A percentile compares a stretch with the other conserved stretches of the same genome.
Conservation (phyloP, 2,113 vertebrate genomes). For the Astur gentilis region DNA sequence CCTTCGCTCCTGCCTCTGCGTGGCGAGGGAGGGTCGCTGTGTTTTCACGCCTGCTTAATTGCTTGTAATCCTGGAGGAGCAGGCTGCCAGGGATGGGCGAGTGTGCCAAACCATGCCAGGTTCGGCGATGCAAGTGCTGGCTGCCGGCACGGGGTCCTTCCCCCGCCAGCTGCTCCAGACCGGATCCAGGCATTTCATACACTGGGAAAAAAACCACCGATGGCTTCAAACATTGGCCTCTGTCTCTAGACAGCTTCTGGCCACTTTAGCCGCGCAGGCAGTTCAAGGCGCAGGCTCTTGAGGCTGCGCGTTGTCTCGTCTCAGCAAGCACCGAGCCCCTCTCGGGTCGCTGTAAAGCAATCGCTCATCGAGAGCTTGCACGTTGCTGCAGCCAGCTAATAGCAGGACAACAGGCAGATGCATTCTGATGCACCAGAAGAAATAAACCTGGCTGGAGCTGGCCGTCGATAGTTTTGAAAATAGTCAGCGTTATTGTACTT, state of each 20-base stretch:
- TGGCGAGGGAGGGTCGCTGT: not conserved
- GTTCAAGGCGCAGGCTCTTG: not conserved
- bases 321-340: not conserved
- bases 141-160: not conserved
- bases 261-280: accelerated
- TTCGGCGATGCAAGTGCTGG: not conserved
- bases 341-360: accelerated
- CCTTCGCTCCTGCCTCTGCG: not conserved
- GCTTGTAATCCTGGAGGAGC: not conserved
- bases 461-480: not conserved
- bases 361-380: accelerated
- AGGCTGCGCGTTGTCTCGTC: not conserved
- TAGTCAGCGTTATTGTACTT: not conserved
- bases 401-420: not conserved
- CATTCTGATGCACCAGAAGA: not conserved
- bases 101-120: not conserved
- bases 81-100: not conserved
- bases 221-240: not conserved
- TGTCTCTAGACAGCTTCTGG: not conserved
- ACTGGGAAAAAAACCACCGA: not conserved
- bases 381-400: not conserved
- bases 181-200: not conserved
- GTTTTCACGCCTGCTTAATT: not conserved
- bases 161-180: not conserved
- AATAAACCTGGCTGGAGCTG: not conserved